phyloP scores from a whole-genome alignment of 2,797 vertebrate species.

The Enteromius trimaculatus region DNA sequence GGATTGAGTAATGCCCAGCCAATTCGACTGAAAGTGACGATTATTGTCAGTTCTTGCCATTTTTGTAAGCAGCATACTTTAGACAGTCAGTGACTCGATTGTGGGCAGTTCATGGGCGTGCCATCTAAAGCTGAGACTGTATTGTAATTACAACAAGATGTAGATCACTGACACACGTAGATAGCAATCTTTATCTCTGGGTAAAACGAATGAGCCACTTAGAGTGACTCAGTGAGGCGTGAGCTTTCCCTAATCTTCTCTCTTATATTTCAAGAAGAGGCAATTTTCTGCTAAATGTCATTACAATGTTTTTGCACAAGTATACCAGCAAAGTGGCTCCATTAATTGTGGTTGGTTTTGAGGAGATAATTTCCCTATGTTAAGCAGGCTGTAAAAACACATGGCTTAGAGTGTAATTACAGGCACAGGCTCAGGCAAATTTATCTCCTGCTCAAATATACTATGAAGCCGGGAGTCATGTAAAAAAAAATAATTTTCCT shows the following conservation, averaged over 20 bases:
- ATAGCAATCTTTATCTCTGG: slow-evolving; percentile 35
- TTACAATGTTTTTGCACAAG: slow-evolving; percentile 74
- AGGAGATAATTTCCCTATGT: slow-evolving; percentile 81
- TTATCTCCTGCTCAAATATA: slow-evolving; percentile 77
- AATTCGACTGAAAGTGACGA: not conserved
- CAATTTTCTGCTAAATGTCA: slow-evolving; percentile 80
- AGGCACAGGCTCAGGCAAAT: slow-evolving; percentile 74
- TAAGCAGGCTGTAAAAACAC: slow-evolving; percentile 81
- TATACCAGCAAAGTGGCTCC: slow-evolving; percentile 76
- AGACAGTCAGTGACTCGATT: not conserved
- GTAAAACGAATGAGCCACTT: slow-evolving; percentile 51
- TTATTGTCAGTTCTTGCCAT: not conserved
- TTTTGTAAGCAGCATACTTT: not conserved
- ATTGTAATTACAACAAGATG: slow-evolving; percentile 15
- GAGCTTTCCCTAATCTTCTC: slow-evolving; percentile 65
- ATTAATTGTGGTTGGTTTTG: slow-evolving; percentile 84
- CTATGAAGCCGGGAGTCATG: slow-evolving; percentile 60
- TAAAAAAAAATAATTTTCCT: slow-evolving; percentile 57
- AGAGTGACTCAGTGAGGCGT: slow-evolving; percentile 63
- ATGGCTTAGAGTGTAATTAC: slow-evolving; percentile 80
- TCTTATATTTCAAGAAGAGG: slow-evolving; percentile 74
- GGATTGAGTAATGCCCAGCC: not conserved
- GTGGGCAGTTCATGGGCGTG: not conserved
- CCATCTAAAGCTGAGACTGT: not conserved
- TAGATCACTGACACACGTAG: not conserved